Evolutionary conservation across 2,888 invertebrate species (phyloP).

Genomic region (Oligia fasciuncula): DNA sequence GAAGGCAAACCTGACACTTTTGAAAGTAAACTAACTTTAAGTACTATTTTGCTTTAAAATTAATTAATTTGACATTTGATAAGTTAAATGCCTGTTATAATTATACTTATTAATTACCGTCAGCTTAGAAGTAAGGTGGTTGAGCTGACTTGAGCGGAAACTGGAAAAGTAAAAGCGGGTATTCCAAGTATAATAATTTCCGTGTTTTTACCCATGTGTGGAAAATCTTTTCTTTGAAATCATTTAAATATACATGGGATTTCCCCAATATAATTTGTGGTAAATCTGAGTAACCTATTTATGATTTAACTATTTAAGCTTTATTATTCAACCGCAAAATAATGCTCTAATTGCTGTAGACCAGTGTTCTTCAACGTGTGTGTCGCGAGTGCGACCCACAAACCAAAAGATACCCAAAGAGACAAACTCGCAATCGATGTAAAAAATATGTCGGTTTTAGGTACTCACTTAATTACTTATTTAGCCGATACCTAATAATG

Average conservation of each 20-base stretch:
- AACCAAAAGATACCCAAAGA: neutral
- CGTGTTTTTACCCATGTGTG: slow-evolving; percentile 30
- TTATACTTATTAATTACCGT: slow-evolving; percentile 9
- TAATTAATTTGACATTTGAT: neutral
- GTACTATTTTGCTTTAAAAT: slow-evolving; percentile 16
- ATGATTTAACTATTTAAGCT: neutral
- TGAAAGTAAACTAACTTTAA: neutral
- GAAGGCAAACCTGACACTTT: slow-evolving; percentile 18
- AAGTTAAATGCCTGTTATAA: slow-evolving; percentile 7
- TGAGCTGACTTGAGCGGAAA: slow-evolving; percentile 12
- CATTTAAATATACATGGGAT: slow-evolving; percentile 16
- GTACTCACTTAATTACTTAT: neutral
- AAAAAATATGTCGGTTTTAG: neutral
- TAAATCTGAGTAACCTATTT: slow-evolving; percentile 10
- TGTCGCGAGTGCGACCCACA: neutral
- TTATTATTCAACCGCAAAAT: slow-evolving; percentile 27
- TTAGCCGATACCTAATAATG: neutral
- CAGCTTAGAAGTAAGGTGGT: slow-evolving; percentile 14
- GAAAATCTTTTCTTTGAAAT: slow-evolving; percentile 20
- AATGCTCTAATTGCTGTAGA: neutral
- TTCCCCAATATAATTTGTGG: slow-evolving; percentile 17
- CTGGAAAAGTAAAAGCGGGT: slow-evolving; percentile 40
- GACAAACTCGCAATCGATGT: neutral
- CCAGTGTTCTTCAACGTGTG: neutral
- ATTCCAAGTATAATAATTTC: slow-evolving; percentile 17